Evolutionary conservation across 2,113 vertebrate genomes (phyloP), one percentile per base, ranked within the genome.

Genomic region (Cyanoramphus novaezelandiae): DNA sequence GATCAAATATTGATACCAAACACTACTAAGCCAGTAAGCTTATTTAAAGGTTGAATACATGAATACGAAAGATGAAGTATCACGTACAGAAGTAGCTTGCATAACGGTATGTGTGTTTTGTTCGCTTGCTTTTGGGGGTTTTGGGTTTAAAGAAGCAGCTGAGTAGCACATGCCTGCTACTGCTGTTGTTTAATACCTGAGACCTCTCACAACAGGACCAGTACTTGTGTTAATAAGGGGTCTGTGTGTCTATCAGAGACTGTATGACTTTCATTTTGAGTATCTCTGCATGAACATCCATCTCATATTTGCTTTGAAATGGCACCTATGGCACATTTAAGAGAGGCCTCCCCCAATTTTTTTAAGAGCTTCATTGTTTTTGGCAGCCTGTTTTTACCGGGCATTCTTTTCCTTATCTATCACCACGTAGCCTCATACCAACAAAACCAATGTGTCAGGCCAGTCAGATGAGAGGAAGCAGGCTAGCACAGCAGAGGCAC

Each of bases 401-500:
- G 33, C 46, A 55, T 84, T 92, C 64, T 35, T 82, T 52, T 52
- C 43, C 39, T 76, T 28, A 11, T 11, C 50, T 52, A 35, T 20
- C 47, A 19, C 44, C 46, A 33, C 0, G 1, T 6, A 31, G 37
- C 20, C 35, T 4, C 55, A 24, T 2, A 8, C 28, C 0, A 1
- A n/a, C 50, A 92, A 77, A 86, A 20, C 43, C 41, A 19, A 8
- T 0, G 0, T 2, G 63, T 24, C 15, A 11, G 70, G 25, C 69
- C 35, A 47, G 4, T 1, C 13, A 23, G 39, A 13, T 2, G 39
- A 37, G 55, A 64, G 50, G 55, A 50, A 41, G 37, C 41, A 83
- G 63, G 71, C 29, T 25, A 39, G 74, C 75, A 59, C 24, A 64
- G 60, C 52, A 43, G 0, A n/a, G n/a, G 31, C 72, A 86, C 50